Base-by-base conservation (phyloP, 2,888 invertebrate genomes). In the Antitype chi region DNA sequence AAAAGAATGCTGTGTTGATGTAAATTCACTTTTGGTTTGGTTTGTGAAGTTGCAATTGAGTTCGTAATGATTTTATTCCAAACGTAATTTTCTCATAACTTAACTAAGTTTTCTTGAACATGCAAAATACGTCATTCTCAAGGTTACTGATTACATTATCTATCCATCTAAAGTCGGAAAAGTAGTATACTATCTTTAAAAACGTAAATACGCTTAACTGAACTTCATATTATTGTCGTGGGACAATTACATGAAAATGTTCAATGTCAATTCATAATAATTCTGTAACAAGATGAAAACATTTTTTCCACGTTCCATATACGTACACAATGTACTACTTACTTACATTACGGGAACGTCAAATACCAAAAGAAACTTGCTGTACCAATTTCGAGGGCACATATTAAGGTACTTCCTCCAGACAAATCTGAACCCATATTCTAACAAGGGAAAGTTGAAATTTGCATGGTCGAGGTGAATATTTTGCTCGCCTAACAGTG, bases 281-380 rank as follows among this genome's bases (percentile, higher is more conserved):
- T 25, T 59, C 62, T 38, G 28, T 87, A 78, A 72, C 64, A 72
- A 77, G 64, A 84, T 68, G 70, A 84, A 79, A 82, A 70, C 55
- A 79, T 80, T 74, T 79, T 81, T 66, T 67, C 57, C 66, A 68
- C 59, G 55, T 64, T 74, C 55, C 60, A 25, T 74, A 81, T 62
- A 85, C 79, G 62, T 88, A 71, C 77, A 64, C 43, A 68, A n/a
- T 70, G 72, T n/a, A 64, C 63, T 82, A 77, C 74, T 82, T 78
- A 82, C 67, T 86, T 85, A 87, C 86, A 90, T 87, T 87, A 91
- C 80, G 80, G 43, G 68, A 84, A 89, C 86, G 87, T 89, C 89
- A 91, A 91, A 91, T 91, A 88, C 87, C 86, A 78, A 88, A 89
- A 90, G 88, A 88, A 91, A 92, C 89, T 90, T 78, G 78, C 84